Percentiles rank a stretch among this genome's conserved stretches.
Evolutionary conservation across 2,888 invertebrate genomes (phyloP).

Genomic region (Molanna angustata): DNA sequence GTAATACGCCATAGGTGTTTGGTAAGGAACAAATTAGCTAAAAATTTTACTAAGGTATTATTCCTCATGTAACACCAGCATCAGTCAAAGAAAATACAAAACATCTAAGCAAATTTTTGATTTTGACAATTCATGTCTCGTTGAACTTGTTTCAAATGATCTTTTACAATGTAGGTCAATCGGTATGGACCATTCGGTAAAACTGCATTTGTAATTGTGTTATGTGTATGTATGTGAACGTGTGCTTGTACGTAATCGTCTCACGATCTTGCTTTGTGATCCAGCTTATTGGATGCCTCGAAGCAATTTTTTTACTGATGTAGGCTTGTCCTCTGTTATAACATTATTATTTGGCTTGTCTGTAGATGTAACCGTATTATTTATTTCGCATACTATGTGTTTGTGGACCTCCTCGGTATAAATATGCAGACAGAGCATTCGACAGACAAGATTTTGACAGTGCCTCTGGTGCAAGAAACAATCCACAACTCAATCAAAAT

Average conservation of each 20-base stretch:
- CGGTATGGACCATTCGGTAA: too few relatives aligned
- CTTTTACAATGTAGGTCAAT: too few relatives aligned
- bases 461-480: conserved; percentile 6
- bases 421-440: neutral
- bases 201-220: too few relatives aligned
- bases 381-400: neutral
- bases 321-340: neutral
- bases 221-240: too few relatives aligned
- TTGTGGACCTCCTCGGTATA: conserved; percentile 1
- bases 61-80: too few relatives aligned
- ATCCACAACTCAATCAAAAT: neutral
- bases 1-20: too few relatives aligned
- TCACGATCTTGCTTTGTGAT: neutral
- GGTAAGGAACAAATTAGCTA: too few relatives aligned
- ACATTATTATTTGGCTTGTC: neutral
- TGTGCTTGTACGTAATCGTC: neutral
- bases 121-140: too few relatives aligned
- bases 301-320: conserved; percentile 1
- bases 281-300: neutral
- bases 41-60: too few relatives aligned
- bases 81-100: too few relatives aligned
- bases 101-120: too few relatives aligned
- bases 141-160: too few relatives aligned
- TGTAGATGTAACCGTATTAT: conserved; percentile 1
- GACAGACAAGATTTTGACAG: conserved; percentile 7